Evolutionary conservation across 1,140 invertebrate species (phyloP).

Genomic region (Drosophila micromelanica): DNA sequence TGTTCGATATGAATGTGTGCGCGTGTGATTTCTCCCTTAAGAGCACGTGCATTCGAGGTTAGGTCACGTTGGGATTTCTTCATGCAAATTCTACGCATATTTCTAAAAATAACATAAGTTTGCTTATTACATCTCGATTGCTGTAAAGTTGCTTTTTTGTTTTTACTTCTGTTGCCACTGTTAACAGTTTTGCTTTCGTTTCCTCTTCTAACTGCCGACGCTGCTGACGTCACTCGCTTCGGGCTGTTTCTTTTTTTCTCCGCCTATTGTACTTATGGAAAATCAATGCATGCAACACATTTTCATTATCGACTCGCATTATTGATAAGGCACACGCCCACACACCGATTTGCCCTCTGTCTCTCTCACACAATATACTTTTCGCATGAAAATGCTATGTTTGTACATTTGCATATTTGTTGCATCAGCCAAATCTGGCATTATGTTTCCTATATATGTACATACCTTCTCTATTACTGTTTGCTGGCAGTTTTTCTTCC

Average conservation of each 20-base stretch:
- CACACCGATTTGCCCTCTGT: background rate
- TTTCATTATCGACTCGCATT: constrained; percentile 23
- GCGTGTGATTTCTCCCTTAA: background rate
- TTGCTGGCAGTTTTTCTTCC: constrained; percentile 51
- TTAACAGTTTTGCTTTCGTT: background rate
- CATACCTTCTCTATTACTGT: constrained; percentile 53
- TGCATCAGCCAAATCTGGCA: constrained; percentile 55
- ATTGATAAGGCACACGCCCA: constrained; percentile 29
- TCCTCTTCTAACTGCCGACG: no score
- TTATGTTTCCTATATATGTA: constrained; percentile 3
- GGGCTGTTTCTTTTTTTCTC: constrained; percentile 13
- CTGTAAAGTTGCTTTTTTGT: background rate
- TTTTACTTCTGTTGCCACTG: background rate
- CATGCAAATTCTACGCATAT: background rate
- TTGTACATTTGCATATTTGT: constrained; percentile 32
- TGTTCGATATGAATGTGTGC: background rate
- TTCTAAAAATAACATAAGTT: background rate
- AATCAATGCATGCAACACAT: constrained; percentile 38
- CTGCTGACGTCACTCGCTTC: constrained; percentile 42
- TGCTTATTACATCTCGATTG: background rate
- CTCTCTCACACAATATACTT: constrained; percentile 5
- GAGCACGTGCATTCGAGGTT: constrained; percentile 11
- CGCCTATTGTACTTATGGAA: constrained; percentile 3
- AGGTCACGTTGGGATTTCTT: background rate
- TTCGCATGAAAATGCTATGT: background rate